phyloP scores from a whole-genome alignment of 2,888 invertebrate genomes.

The Ptilodon capucinus region DNA sequence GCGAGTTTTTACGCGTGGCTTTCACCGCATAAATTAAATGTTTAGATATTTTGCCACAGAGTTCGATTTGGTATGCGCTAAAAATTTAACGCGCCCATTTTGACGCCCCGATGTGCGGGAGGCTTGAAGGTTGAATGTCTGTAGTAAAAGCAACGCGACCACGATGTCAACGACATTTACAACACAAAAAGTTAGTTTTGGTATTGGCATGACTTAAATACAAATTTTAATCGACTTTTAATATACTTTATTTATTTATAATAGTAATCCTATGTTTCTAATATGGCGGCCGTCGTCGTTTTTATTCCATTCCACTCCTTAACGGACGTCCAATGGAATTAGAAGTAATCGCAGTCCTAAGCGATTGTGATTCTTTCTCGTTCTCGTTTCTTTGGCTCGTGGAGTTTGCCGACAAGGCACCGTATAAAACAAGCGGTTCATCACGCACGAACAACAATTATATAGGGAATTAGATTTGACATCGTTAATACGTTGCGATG shows the following conservation, averaged over 20 bases:
- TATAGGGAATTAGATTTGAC: neutral
- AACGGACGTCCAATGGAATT: conserved; percentile 39
- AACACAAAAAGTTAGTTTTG: too few relatives aligned
- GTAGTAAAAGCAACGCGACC: too few relatives aligned
- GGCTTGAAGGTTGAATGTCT: too few relatives aligned
- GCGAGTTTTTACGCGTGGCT: too few relatives aligned
- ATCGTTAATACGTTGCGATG: neutral
- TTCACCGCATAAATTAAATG: too few relatives aligned
- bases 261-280: neutral
- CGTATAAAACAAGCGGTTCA: neutral
- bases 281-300: conserved; percentile 36
- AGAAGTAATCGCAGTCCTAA: conserved; percentile 49
- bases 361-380: conserved; percentile 22
- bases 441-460: neutral
- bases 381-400: conserved; percentile 14
- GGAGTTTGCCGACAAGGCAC: neutral
- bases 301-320: conserved; percentile 29
- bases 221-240: too few relatives aligned
- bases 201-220: too few relatives aligned
- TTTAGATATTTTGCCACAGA: too few relatives aligned
- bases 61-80: too few relatives aligned
- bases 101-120: too few relatives aligned
- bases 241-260: neutral
- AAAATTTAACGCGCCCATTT: too few relatives aligned
- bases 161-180: too few relatives aligned